Percentiles rank a stretch among this genome's conserved stretches.
These are phyloP conservation scores for Carassius carassius DNA, from an alignment of 2,113 vertebrate species.

Conservation along the genomic window DNA sequence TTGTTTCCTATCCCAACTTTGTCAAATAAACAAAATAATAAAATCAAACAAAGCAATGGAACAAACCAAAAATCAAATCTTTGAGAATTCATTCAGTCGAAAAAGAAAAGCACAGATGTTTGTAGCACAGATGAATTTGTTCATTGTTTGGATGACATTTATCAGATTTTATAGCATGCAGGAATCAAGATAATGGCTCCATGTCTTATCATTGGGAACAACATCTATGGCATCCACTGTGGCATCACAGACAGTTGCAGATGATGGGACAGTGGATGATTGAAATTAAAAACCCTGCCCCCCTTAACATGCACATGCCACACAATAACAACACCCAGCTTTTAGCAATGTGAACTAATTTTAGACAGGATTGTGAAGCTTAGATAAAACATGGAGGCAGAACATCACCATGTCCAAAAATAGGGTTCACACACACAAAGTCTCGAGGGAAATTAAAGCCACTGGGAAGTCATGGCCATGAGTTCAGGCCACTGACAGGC, in stretches of 20 bases:
- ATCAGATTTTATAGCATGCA: not conserved
- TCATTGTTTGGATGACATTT: not conserved
- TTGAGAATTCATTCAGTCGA: not conserved
- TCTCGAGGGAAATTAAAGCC: not conserved
- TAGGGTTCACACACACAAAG: not conserved
- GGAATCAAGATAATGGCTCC: not conserved
- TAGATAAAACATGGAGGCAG: not conserved
- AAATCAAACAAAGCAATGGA: not conserved
- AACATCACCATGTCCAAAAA: conserved; percentile 19
- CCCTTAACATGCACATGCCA: not conserved
- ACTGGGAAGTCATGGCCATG: not conserved
- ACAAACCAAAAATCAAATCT: not conserved
- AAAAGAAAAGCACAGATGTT: not conserved
- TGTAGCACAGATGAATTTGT: not conserved
- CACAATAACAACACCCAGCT: not conserved
- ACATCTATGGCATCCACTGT: not conserved
- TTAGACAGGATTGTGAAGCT: conserved; percentile 19
- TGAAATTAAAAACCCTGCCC: not conserved
- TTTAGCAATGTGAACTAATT: conserved; percentile 29
- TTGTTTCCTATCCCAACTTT: not conserved
- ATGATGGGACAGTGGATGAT: not conserved
- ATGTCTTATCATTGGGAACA: not conserved
- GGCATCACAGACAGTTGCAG: not conserved
- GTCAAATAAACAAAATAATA: not conserved
- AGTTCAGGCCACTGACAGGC: not conserved